A percentile compares a stretch with the other conserved stretches of the same genome.
Evolutionary conservation across 2,113 vertebrate species (phyloP).

Genomic region (Protomyctophum bolini): DNA sequence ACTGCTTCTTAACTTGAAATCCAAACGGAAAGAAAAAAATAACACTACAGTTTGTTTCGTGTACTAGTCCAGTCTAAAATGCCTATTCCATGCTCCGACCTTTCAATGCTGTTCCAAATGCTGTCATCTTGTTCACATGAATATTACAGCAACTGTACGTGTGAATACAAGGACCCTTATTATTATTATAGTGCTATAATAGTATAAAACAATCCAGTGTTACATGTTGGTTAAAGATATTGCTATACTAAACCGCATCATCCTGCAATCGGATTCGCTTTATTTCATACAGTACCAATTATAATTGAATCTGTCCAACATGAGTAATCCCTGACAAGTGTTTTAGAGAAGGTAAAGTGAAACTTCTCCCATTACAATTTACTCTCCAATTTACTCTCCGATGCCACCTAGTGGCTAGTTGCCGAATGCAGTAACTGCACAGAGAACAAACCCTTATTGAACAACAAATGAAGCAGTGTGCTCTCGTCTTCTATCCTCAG

Average conservation of each 20-base stretch:
- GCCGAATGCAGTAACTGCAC: constrained; percentile 3
- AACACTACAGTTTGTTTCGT: constrained; percentile 21
- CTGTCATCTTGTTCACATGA: neutral
- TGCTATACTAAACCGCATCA: neutral
- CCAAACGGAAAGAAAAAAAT: constrained; percentile 8
- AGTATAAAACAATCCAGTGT: constrained; percentile 8
- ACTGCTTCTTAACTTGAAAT: constrained; percentile 63
- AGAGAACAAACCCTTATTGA: neutral
- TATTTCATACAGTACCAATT: neutral
- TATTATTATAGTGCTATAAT: neutral
- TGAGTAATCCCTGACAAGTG: neutral
- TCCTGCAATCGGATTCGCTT: neutral
- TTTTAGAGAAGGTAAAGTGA: neutral
- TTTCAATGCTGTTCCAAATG: neutral
- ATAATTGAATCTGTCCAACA: neutral
- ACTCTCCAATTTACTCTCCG: neutral
- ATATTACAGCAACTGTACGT: neutral
- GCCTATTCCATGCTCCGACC: neutral
- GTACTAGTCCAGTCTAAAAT: neutral
- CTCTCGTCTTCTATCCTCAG: neutral
- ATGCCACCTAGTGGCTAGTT: constrained; percentile 38
- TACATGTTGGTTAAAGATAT: neutral
- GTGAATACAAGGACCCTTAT: neutral
- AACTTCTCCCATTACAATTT: neutral
- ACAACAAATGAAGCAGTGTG: constrained; percentile 10